These are phyloP conservation scores for Podargus strigoides DNA, from an alignment of 2,797 vertebrate species.

Conservation along the genomic window DNA sequence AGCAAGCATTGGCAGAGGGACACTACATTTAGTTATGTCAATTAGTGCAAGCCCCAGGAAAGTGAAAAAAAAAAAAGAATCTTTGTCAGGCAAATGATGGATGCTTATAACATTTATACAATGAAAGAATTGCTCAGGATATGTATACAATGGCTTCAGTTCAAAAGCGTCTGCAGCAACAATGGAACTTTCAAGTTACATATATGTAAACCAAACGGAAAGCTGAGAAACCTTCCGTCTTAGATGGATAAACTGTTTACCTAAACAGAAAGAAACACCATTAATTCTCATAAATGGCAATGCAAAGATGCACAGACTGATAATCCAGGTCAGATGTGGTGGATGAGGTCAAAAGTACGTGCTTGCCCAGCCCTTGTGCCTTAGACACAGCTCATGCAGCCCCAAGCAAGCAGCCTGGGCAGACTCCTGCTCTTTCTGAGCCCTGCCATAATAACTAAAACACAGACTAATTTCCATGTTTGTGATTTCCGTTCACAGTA, in stretches of 20 bases:
- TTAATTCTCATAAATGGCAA: slow-evolving; percentile 47
- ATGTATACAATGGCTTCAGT: slow-evolving; percentile 72
- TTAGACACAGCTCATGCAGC: neutral
- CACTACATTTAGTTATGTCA: neutral
- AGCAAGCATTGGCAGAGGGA: neutral
- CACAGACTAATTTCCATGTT: neutral
- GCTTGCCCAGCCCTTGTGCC: neutral
- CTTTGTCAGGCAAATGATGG: slow-evolving; percentile 80
- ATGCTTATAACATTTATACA: slow-evolving; percentile 75
- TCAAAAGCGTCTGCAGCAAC: slow-evolving; percentile 64
- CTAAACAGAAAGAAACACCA: slow-evolving; percentile 46
- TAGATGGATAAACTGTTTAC: slow-evolving; percentile 45
- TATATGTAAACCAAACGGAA: slow-evolving; percentile 35
- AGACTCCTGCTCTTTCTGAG: slow-evolving; percentile 49
- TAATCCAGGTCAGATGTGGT: neutral
- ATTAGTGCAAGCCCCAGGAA: slow-evolving; percentile 25
- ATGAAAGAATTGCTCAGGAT: slow-evolving; percentile 73
- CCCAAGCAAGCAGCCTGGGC: slow-evolving; percentile 37
- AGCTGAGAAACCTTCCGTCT: slow-evolving; percentile 41
- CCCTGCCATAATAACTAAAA: neutral
- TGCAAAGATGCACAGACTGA: neutral
- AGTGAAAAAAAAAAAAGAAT: neutral
- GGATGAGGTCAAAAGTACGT: neutral
- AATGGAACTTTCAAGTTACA: slow-evolving; percentile 53
- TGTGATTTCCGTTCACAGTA: neutral